Evolutionary conservation across 2,113 vertebrate genomes (phyloP).

Genomic region (Gymnobelideus leadbeateri): DNA sequence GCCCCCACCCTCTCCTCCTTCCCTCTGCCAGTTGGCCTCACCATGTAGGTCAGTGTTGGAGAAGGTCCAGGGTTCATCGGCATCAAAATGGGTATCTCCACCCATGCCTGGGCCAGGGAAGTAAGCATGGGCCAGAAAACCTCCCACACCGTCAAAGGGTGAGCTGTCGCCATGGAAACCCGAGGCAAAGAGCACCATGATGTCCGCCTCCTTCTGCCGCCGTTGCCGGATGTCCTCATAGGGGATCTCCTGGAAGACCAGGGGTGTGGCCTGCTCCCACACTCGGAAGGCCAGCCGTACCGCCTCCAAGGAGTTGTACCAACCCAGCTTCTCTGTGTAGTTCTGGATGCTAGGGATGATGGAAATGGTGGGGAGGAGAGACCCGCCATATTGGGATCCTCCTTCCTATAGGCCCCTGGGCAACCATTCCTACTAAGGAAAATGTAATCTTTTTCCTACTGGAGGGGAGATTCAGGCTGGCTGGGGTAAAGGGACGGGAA

Average conservation of each 20-base stretch:
- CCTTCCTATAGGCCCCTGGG: not conserved
- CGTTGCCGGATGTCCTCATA: constrained; percentile 89
- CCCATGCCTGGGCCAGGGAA: constrained; percentile 96
- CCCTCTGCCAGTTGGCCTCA: constrained; percentile 76
- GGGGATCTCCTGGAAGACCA: constrained; percentile 91
- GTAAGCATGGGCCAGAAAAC: constrained; percentile 96
- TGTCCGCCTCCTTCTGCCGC: constrained; percentile 91
- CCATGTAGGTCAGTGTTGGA: constrained; percentile 89
- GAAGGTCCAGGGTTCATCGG: constrained; percentile 96
- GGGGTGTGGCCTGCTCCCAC: constrained; percentile 92
- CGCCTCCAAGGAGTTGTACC: constrained; percentile 84
- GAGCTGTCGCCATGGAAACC: constrained; percentile 98
- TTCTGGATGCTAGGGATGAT: constrained; percentile 89
- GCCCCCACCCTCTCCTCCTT: not conserved
- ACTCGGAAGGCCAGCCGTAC: constrained; percentile 91
- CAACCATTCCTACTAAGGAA: rapidly evolving
- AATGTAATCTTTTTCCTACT: not conserved
- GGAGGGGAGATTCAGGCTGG: not conserved
- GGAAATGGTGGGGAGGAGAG: not conserved
- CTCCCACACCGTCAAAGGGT: constrained; percentile 94
- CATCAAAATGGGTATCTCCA: constrained; percentile 96
- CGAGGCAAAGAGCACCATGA: constrained; percentile 96
- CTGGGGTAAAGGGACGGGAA: too few relatives aligned
- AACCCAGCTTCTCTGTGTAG: constrained; percentile 93
- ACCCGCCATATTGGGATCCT: not conserved